Conservation (phyloP, 2,797 vertebrate genomes). For the Anguilla anguilla region DNA sequence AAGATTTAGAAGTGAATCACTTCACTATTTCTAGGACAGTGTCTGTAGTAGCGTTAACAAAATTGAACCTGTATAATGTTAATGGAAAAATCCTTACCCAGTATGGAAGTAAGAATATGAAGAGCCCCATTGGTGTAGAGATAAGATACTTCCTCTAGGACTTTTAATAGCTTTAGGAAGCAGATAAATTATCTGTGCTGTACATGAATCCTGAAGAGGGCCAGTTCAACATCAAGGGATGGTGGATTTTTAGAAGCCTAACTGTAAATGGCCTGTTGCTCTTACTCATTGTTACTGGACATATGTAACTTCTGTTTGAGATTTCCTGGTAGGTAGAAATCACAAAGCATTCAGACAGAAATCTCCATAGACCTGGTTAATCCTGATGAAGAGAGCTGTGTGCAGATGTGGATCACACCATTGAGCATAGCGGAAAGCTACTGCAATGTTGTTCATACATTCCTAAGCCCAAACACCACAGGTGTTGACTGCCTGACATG, state of each 20-base stretch:
- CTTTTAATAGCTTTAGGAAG: constrained; percentile 5
- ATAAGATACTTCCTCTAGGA: background rate
- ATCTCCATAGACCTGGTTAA: background rate
- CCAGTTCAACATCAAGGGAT: background rate
- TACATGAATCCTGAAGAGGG: background rate
- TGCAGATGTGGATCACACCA: background rate
- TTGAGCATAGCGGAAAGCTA: background rate
- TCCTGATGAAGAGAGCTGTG: background rate
- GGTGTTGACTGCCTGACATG: background rate
- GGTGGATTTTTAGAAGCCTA: background rate
- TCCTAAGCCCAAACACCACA: background rate
- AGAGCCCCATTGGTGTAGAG: background rate
- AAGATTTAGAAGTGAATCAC: background rate
- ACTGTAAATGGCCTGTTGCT: constrained; percentile 4
- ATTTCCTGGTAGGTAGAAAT: background rate
- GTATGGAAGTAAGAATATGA: background rate
- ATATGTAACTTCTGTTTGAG: background rate
- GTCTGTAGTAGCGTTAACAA: background rate
- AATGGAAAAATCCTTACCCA: background rate
- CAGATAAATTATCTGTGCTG: background rate
- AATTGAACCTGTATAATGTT: constrained; percentile 1
- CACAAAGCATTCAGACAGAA: background rate
- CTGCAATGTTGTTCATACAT: background rate
- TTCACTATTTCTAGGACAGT: background rate
- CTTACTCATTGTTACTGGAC: background rate